A percentile compares a stretch with the other conserved stretches of the same genome.
Conservation (phyloP, 2,113 vertebrate genomes). For the Lathamus discolor region DNA sequence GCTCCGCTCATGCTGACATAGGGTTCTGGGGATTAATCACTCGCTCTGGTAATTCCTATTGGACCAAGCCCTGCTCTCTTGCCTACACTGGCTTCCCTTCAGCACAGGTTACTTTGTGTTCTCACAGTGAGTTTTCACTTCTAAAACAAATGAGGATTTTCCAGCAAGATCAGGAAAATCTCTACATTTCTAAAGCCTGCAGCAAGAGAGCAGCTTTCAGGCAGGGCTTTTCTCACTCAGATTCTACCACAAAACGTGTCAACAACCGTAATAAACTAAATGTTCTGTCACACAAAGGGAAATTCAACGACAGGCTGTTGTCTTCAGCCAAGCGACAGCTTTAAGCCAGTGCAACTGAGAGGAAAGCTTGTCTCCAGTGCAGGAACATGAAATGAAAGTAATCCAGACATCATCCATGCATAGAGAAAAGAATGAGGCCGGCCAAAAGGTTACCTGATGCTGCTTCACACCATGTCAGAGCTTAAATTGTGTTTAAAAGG, state of each 20-base stretch:
- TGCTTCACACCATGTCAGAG: slow-evolving; percentile 12
- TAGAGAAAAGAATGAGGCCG: background rate
- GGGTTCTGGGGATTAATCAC: background rate
- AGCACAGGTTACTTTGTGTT: background rate
- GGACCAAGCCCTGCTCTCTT: background rate
- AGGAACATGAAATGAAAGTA: background rate
- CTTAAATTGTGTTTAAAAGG: slow-evolving; percentile 24
- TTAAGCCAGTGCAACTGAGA: background rate
- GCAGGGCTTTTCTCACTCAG: background rate
- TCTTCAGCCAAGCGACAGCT: background rate
- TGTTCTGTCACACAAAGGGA: background rate
- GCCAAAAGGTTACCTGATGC: slow-evolving; percentile 29
- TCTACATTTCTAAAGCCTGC: background rate
- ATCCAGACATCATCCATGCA: background rate
- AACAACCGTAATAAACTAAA: background rate
- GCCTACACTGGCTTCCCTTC: background rate
- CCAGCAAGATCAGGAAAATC: background rate
- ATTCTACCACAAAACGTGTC: background rate
- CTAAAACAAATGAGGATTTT: background rate
- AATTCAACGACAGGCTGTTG: background rate
- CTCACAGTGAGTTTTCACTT: background rate
- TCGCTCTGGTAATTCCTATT: background rate
- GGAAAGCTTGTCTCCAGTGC: background rate
- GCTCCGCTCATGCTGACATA: background rate
- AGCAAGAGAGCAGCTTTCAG: background rate